phyloP scores from a whole-genome alignment of 2,113 vertebrate species.

The Hippocampus zosterae region DNA sequence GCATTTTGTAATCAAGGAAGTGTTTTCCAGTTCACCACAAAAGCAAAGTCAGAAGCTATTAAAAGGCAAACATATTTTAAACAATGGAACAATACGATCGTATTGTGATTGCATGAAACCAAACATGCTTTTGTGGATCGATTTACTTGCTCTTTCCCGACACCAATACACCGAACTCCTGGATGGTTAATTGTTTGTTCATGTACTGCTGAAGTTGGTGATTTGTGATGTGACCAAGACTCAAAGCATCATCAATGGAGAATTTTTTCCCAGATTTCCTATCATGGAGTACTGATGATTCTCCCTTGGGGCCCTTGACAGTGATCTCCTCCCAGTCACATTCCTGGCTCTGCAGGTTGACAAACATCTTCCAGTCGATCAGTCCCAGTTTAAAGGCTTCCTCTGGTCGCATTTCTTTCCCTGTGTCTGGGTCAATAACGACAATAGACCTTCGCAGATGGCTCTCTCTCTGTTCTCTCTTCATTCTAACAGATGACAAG shows the following conservation, averaged over 20 bases:
- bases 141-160: conserved; percentile 71
- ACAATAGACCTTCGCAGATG: conserved; percentile 92
- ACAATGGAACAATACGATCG: not conserved
- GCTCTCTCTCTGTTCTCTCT: conserved; percentile 91
- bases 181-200: conserved; percentile 93
- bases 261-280: conserved; percentile 93
- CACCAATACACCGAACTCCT: conserved; percentile 90
- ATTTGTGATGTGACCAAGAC: conserved; percentile 76
- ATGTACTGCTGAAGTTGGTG: conserved; percentile 85
- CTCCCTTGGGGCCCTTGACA: conserved; percentile 85
- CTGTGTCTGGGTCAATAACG: conserved; percentile 91
- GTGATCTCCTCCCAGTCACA: conserved; percentile 98
- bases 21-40: conserved; percentile 28
- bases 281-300: conserved; percentile 89
- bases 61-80: conserved; percentile 12
- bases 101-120: conserved; percentile 6
- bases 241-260: conserved; percentile 89
- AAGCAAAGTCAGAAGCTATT: conserved; percentile 16
- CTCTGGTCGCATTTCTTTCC: conserved; percentile 91
- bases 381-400: conserved; percentile 88
- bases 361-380: conserved; percentile 95
- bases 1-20: conserved; percentile 18
- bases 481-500: conserved; percentile 79
- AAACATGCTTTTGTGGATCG: not conserved
- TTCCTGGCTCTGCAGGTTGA: conserved; percentile 92